Conservation (phyloP, 2,888 invertebrate genomes). For the Apantesis nais region DNA sequence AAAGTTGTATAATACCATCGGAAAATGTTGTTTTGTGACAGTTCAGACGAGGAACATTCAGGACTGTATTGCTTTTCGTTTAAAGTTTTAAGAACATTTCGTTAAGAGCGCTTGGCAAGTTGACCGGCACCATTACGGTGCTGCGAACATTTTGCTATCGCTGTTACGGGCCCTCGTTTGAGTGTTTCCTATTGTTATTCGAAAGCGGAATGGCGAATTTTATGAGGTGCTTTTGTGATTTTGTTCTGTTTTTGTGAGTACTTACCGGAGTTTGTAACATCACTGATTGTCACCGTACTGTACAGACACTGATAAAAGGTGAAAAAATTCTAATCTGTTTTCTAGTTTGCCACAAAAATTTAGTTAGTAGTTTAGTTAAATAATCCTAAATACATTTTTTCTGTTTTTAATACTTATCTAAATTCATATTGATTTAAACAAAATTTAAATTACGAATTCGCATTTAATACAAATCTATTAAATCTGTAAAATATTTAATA, state of each 20-base stretch:
- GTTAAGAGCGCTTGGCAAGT: constrained; percentile 48
- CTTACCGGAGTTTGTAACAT: neutral
- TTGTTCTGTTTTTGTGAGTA: neutral
- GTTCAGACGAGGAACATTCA: constrained; percentile 43
- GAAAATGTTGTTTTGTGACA: constrained; percentile 62
- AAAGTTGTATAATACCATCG: constrained; percentile 71
- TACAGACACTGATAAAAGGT: neutral
- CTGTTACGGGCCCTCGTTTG: constrained; percentile 9
- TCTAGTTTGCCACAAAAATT: neutral
- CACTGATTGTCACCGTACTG: neutral
- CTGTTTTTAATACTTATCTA: no score
- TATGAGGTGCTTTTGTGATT: neutral
- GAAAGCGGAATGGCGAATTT: neutral
- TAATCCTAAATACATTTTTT: no score
- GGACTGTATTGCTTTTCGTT: constrained; percentile 65
- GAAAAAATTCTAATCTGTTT: neutral
- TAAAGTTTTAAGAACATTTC: constrained; percentile 51
- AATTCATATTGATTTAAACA: no score
- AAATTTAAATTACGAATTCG: no score
- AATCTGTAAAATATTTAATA: no score
- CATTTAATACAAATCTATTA: no score
- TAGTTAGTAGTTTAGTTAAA: neutral
- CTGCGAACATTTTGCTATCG: constrained; percentile 19
- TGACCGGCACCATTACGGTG: constrained; percentile 29
- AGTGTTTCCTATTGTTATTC: constrained; percentile 15